Base-by-base conservation (phyloP, 2,113 vertebrate genomes). In the Channa argus region DNA sequence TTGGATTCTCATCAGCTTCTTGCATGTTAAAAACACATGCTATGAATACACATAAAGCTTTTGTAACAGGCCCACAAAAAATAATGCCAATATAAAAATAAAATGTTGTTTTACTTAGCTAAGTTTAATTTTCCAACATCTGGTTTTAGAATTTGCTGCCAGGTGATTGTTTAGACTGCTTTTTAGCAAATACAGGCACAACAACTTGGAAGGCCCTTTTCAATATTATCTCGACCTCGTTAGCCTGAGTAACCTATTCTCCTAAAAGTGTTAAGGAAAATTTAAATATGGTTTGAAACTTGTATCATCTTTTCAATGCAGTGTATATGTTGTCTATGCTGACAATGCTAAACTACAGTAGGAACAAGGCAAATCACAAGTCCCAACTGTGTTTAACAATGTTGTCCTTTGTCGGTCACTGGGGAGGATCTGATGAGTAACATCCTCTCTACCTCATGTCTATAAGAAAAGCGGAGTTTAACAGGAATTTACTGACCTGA, bases 381-480 rank as follows among this genome's bases (percentile, higher is more conserved):
- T 50, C 44, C 7, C 61, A 39, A 59, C 60, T 65, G 43, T 15
- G 47, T 52, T 37, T 10, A 37, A 13, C 46, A 39, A 47, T 24
- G 24, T 60, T 5, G 5, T 51, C 38, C 15, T 63, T 72, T 66
- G 24, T 58, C 7, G 3, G 52, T 49, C 45, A 50, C 33, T 4
- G 5, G 53, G 63, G 79, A 77, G 71, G 55, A 15, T 66, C 53
- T 34, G 12, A 67, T 47, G 50, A 51, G 13, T 52, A 33, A 7
- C 13, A 15, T 63, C 50, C 63, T 79, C 59, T 6, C 61, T 62
- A 47, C 60, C 60, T 77, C 72, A 24, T 38, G 24, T 68, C 14
- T 13, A 15, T 41, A 62, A 73, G 74, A 69, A 14, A 52, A 34
- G 59, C 36, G 38, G 14, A 13, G 45, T 63, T 54, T 6, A 53